phyloP scores from a whole-genome alignment of 2,797 vertebrate genomes.

The Mastacembelus armatus region DNA sequence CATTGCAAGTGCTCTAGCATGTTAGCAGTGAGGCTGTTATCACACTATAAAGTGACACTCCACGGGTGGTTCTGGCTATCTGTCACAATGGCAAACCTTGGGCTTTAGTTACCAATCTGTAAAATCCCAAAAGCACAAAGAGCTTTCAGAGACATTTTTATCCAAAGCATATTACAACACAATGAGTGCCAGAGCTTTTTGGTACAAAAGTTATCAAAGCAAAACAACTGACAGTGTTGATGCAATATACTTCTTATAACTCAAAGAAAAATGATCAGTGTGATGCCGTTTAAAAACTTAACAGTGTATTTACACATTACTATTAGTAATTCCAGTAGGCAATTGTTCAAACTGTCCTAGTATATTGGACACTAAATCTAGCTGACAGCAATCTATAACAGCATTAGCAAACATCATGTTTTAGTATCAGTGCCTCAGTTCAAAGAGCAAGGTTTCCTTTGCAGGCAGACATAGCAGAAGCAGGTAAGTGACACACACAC shows the following conservation, averaged over 20 bases:
- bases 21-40: conserved; percentile 33
- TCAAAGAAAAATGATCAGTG: conserved; percentile 10
- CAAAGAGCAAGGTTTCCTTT: conserved; percentile 21
- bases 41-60: conserved; percentile 42
- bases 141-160: conserved; percentile 1
- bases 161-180: not conserved
- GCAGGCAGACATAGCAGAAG: not conserved
- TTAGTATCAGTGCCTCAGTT: not conserved
- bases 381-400: conserved; percentile 11
- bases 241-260: not conserved
- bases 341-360: conserved; percentile 15
- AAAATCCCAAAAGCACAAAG: conserved; percentile 1
- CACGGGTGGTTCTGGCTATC: conserved; percentile 33
- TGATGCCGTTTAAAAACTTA: conserved; percentile 1
- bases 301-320: not conserved
- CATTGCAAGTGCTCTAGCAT: not conserved
- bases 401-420: conserved; percentile 20
- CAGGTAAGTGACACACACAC: not conserved
- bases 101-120: conserved; percentile 2
- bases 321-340: conserved; percentile 3
- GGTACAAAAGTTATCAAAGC: not conserved
- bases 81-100: conserved; percentile 12
- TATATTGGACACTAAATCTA: conserved; percentile 19
- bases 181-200: not conserved
- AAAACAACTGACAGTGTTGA: not conserved